Evolutionary conservation across 2,888 invertebrate species (phyloP), one percentile per base, ranked within the genome.

Genomic region (Eupithecia subfuscata): DNA sequence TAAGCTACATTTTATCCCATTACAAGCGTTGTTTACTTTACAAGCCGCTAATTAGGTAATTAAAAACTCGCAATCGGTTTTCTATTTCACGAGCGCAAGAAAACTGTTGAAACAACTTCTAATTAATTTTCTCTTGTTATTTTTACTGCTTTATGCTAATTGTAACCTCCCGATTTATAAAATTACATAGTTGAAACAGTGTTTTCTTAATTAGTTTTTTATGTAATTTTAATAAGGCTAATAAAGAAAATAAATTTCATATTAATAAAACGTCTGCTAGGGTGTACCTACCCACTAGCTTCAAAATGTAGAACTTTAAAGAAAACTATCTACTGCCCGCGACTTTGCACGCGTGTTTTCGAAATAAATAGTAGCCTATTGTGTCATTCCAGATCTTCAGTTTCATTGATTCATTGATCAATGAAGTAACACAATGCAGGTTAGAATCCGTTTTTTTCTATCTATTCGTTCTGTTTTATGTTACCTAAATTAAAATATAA

Each of bases 11-110:
- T 25, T 25, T 14, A 25, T 60, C 60, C 25, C 22, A 60, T 2
- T 56, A 11, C 12, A 56, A 56, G 9, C 52, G 18, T 60, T 25
- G 25, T 25, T 60, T 25, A 60, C 60, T 60, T 60, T 25, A 5
- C 60, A 60, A 60, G 56, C 22, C 25, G 25, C 25, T 60, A 60
- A 22, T 65, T 25, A 68, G n/a, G 22, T 68, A 70, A 70, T 70
- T 70, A 71, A 71, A 70, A 71, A 30, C 63, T 64, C 45, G 60
- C 69, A 71, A 63, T 73, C 45, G 60, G 69, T 70, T 74, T 70
- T 74, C 67, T 68, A 37, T 73, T 70, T 52, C 74, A 70, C 52
- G 12, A 43, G 56, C 34, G 16, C 45, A 34, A 65, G 9, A 68
- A 37, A 72, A 37, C 8, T 16, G 63, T 16, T 70, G n/a, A 40